Percentiles rank a stretch among this genome's conserved stretches.
These are phyloP conservation scores for Drosophila nebulosa DNA, from an alignment of 1,140 invertebrate species.

Conservation along the genomic window DNA sequence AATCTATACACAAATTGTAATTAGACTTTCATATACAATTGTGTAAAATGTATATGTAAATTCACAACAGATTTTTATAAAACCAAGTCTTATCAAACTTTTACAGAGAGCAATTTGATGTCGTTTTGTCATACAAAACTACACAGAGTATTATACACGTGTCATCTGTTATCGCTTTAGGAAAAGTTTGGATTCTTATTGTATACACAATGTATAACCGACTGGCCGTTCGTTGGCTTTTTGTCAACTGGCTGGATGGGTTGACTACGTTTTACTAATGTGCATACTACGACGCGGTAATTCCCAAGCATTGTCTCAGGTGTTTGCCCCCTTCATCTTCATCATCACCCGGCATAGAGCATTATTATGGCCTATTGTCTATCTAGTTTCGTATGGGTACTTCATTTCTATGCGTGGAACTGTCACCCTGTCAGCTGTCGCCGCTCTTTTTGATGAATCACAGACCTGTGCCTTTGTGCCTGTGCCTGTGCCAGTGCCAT, in stretches of 20 bases:
- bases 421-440: constrained; percentile 70
- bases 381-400: constrained; percentile 55
- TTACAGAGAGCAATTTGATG: neutral
- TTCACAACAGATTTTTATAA: neutral
- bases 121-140: neutral
- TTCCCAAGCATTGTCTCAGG: constrained; percentile 61
- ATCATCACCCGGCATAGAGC: constrained; percentile 4
- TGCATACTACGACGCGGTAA: constrained; percentile 57
- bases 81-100: neutral
- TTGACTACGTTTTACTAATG: constrained; percentile 49
- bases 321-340: constrained; percentile 50
- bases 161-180: neutral
- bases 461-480: constrained; percentile 44
- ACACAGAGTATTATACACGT: neutral
- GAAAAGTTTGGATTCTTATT: constrained; percentile 8
- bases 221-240: constrained; percentile 32
- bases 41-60: neutral
- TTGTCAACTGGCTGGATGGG: constrained; percentile 55
- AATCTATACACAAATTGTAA: neutral
- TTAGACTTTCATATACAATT: neutral
- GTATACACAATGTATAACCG: too few relatives aligned
- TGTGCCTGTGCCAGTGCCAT: neutral
- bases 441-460: constrained; percentile 74
- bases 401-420: constrained; percentile 70
- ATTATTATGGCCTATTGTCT: constrained; percentile 42